Evolutionary conservation across 2,888 invertebrate species (phyloP), one percentile per base, ranked within the genome.

Genomic region (Xestobium rufovillosum): DNA sequence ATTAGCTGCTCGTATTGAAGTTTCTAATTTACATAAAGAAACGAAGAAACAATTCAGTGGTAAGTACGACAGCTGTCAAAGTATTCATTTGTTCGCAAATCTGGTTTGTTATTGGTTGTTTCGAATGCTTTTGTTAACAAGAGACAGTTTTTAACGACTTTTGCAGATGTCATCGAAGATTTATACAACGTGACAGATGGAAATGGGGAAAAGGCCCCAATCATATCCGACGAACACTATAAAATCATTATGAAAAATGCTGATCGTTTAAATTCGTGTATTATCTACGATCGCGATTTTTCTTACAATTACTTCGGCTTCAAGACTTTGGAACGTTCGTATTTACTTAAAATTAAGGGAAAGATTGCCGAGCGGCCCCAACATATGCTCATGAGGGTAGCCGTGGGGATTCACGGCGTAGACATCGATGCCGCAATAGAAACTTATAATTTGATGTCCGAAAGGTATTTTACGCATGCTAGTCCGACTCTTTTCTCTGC

Each of bases 241-340:
- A 72, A 82, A 17, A 79, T 95, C 31, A 79, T 97, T 8, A 78
- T 82, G 69, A 75, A 83, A 39, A 78, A 97, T 67, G 83, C 90
- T n/a, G 89, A 91, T 54, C 73, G 76, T 43, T 68, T 98, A 32
- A 92, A 98, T 66, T 92, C 95, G 0, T 84, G 92, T 12, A 94
- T 98, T 51, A 89, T 96, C 26, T 95, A 97, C 64, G 94, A 96
- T 59, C 76, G 97, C 51, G 98, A 98, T 66, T 98, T 90, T 64
- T 83, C 78, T 41, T 98, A 96, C 67, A 95, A 92, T 59, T 98
- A 92, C 62, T 98, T 99, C 72, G 98, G 97, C n/a, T 97, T 97
- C 59, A 97, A 96, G 74, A 98, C 97, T 0, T 68, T 98, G 36
- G 97, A 98, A 59, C 75, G 91, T 29, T 95, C 96, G 1, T 98